Conservation (phyloP, 2,113 vertebrate species). For the Gavia stellata region DNA sequence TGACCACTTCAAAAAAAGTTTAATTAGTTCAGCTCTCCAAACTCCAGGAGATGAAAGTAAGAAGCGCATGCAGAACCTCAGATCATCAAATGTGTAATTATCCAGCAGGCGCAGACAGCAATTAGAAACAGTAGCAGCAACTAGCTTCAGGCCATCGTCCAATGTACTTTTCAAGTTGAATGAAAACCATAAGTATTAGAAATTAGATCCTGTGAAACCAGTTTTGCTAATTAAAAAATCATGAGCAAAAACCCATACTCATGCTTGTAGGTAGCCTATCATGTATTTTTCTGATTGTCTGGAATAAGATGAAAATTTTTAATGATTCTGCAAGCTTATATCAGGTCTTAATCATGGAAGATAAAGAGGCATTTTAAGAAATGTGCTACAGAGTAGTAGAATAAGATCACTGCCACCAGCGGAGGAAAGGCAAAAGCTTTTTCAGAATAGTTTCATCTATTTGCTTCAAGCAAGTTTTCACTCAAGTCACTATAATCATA, state of each 20-base stretch:
- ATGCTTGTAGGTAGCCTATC: not conserved
- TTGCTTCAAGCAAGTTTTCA: not conserved
- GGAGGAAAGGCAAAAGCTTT: not conserved
- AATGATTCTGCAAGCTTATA: not conserved
- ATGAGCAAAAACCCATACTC: not conserved
- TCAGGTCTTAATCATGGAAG: not conserved
- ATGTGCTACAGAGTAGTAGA: rapidly evolving
- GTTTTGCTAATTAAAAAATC: not conserved
- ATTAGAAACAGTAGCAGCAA: not conserved
- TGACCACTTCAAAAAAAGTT: not conserved
- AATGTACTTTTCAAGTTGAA: not conserved
- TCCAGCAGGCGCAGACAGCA: not conserved
- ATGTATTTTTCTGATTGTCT: not conserved
- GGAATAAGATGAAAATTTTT: not conserved
- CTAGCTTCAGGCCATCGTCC: not conserved
- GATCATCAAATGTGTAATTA: not conserved
- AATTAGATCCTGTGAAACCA: not conserved
- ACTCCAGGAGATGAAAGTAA: slow-evolving; percentile 11
- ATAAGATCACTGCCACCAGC: not conserved
- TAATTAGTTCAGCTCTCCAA: not conserved
- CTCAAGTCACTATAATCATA: not conserved
- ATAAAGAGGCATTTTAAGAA: not conserved
- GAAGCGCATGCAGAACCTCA: not conserved
- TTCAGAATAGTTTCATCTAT: not conserved
- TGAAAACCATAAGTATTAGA: not conserved